Evolutionary conservation across 1,140 invertebrate species (phyloP), one percentile per base, ranked within the genome.

Genomic region (Drosophila ogumai): DNA sequence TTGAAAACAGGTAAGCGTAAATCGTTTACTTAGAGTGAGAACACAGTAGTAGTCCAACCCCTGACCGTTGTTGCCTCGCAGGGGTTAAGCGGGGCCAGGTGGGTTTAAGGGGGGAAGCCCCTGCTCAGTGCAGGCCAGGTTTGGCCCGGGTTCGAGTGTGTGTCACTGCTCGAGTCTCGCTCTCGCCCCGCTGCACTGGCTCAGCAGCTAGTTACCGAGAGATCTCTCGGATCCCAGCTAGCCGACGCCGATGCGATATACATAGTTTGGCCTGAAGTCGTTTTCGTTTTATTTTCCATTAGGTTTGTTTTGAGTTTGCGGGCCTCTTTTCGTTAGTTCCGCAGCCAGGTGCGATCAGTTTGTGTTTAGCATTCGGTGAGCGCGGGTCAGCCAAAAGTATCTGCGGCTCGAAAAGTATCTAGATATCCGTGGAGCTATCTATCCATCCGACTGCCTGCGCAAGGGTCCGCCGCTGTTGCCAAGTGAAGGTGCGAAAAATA

Each of bases 311-410:
- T 43, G 40, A 81, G 65, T 55, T 38, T 64, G 81, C 74, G 71
- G 69, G 78, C 58, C 85, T 81, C 86, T 85, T 75, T 88, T 85
- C 71, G 78, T 82, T 64, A 81, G 85, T 82, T 75, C 61, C 58
- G 59, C 69, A 81, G 79, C 71, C 43, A 66, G 67, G 75, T 86
- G 75, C 61, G 81, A 79, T 90, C 88, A 91, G 88, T 91, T 90
- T 77, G 73, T 86, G 73, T 91, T 85, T 88, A 78, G 90, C 88
- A 86, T 84, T 91, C 81, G 76, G 55, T 49, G 84, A 66, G 88
- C 72, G 69, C 88, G 79, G 86, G 86, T 77, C 64, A 77, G 32
- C 19, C 49, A 22, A 67, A 40, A 41, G 44, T 75, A 64, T 55
- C 71, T 49, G 43, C 46, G 31, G 36, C 36, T 31, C 54, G n/a